phyloP scores from a whole-genome alignment of 2,113 vertebrate species.

The Rafetus swinhoei region DNA sequence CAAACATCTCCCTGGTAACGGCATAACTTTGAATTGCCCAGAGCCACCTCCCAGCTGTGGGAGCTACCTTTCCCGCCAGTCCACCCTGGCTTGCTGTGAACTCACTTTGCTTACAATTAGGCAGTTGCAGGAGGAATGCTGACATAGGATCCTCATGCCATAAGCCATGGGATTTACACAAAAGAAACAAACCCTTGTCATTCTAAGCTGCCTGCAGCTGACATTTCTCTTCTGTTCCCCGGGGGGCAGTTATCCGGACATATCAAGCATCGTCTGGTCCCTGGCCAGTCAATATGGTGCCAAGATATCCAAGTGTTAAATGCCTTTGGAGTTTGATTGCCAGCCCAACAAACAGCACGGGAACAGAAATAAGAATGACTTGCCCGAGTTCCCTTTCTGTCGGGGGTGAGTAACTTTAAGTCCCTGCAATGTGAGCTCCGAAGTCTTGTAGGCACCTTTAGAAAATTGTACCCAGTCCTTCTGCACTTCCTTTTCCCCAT shows the following conservation, averaged over 20 bases:
- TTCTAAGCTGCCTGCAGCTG: rapidly evolving
- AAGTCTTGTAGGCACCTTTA: not conserved
- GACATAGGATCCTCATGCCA: not conserved
- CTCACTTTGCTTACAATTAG: not conserved
- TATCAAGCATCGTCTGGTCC: not conserved
- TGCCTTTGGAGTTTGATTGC: not conserved
- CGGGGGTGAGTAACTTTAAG: not conserved
- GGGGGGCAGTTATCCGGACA: not conserved
- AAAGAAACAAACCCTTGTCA: not conserved
- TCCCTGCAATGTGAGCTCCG: rapidly evolving
- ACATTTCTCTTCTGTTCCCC: rapidly evolving
- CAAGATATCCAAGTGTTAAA: not conserved
- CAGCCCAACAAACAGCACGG: not conserved
- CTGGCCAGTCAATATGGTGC: not conserved
- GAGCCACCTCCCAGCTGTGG: not conserved
- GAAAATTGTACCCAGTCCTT: not conserved
- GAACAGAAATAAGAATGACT: not conserved
- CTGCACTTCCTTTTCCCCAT: not conserved
- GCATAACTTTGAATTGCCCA: not conserved
- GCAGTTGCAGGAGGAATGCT: not conserved
- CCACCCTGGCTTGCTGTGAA: rapidly evolving
- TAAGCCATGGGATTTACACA: not conserved
- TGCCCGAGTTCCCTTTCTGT: not conserved
- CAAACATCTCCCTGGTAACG: not conserved
- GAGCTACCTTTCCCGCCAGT: not conserved